Evolutionary conservation across 2,888 invertebrate genomes (phyloP).

Genomic region (Tinea semifulvella): DNA sequence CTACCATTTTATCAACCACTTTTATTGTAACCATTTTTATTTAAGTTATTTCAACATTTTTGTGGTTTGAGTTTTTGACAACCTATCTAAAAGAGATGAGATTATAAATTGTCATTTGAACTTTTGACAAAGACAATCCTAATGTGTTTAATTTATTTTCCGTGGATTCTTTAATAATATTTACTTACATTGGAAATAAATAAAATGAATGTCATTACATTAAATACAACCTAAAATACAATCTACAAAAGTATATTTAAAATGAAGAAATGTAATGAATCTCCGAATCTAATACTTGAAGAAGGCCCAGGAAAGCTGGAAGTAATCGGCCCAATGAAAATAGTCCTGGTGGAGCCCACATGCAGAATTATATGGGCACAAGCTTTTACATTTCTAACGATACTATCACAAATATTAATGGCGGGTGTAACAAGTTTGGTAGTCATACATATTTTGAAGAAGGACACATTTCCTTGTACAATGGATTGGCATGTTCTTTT

Average conservation of each 20-base stretch:
- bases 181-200: too few species aligned
- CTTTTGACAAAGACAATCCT: too few species aligned
- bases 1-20: too few species aligned
- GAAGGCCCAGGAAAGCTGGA: constrained; percentile 20
- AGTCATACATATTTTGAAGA: background rate
- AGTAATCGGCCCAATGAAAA: constrained; percentile 42
- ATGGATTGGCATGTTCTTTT: constrained; percentile 29
- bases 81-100: too few species aligned
- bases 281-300: background rate
- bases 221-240: too few species aligned
- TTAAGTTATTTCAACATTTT: too few species aligned
- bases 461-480: background rate
- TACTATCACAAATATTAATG: background rate
- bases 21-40: too few species aligned
- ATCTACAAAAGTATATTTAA: background rate
- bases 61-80: too few species aligned
- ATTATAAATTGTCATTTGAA: too few species aligned
- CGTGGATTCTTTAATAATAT: too few species aligned
- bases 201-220: background rate
- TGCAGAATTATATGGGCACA: background rate
- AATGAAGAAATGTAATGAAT: background rate
- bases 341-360: constrained; percentile 32
- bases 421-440: background rate
- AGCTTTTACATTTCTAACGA: background rate
- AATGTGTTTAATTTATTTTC: too few species aligned